These are phyloP conservation scores for Sinopyrophorus schimmeli DNA, from an alignment of 2,888 invertebrate species.

Conservation along the genomic window DNA sequence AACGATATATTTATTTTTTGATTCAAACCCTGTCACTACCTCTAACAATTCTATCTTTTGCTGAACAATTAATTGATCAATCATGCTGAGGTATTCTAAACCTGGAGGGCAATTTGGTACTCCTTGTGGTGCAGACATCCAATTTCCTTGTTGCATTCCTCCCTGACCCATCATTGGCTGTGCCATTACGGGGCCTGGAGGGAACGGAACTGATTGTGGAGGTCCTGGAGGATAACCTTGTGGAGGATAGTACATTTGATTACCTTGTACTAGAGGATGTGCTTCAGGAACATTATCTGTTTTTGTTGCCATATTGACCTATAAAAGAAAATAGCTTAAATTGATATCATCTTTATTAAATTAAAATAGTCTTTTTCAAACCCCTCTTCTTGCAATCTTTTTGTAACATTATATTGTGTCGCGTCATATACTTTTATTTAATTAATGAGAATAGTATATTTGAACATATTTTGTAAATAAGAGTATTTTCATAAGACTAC, in stretches of 20 bases:
- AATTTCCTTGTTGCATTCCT: background rate
- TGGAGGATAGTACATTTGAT: constrained; percentile 57
- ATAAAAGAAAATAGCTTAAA: no score
- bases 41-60: constrained; percentile 80
- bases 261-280: constrained; percentile 7
- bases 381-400: no score
- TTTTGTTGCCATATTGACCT: no score
- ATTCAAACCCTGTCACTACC: constrained; percentile 82
- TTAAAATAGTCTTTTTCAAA: no score
- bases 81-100: constrained; percentile 85
- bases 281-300: no score
- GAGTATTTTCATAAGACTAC: no score
- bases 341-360: no score
- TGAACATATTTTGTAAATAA: no score
- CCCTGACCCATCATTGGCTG: constrained; percentile 1
- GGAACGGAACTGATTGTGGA: constrained; percentile 8
- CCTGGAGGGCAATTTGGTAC: constrained; percentile 61
- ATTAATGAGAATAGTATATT: no score
- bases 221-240: constrained; percentile 32
- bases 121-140: constrained; percentile 69
- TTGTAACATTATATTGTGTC: no score
- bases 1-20: constrained; percentile 85
- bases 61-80: constrained; percentile 80
- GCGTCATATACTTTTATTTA: no score
- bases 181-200: constrained; percentile 9